Conservation (phyloP, 2,113 vertebrate genomes). For the cattle (Bos taurus) region DNA sequence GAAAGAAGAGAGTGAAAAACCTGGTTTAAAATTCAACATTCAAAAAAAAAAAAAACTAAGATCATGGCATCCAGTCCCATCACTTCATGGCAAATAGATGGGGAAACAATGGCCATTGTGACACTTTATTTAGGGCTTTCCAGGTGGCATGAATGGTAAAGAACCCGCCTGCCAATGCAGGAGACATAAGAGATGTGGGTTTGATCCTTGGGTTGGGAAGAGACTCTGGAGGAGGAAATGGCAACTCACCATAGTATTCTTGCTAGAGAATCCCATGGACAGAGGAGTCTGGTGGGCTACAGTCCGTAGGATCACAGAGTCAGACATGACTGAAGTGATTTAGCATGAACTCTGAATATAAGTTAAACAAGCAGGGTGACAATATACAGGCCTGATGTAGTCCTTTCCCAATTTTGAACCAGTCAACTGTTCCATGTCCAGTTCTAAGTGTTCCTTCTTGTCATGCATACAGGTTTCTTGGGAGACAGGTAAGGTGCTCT, state of each 20-base stretch:
- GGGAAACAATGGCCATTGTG: no score
- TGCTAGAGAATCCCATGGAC: background rate
- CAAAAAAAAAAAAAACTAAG: no score
- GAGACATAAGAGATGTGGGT: background rate
- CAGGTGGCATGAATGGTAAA: background rate
- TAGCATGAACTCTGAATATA: background rate
- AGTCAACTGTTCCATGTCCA: background rate
- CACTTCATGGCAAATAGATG: no score
- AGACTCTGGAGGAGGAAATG: background rate
- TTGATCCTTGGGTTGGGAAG: background rate
- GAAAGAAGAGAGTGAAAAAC: no score
- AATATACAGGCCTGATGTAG: background rate
- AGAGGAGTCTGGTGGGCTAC: background rate
- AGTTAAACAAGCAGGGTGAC: background rate
- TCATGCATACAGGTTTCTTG: background rate
- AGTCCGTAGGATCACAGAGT: accelerated
- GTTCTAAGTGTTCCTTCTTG: background rate
- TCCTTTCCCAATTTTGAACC: background rate
- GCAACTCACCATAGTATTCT: background rate
- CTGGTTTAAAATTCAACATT: no score
- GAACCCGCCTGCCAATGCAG: background rate
- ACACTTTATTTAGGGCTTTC: background rate
- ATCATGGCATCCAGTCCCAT: no score
- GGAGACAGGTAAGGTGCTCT: background rate
- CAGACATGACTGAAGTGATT: background rate